Conservation (phyloP, 1,140 invertebrate species). For the Diuraphis noxia region DNA sequence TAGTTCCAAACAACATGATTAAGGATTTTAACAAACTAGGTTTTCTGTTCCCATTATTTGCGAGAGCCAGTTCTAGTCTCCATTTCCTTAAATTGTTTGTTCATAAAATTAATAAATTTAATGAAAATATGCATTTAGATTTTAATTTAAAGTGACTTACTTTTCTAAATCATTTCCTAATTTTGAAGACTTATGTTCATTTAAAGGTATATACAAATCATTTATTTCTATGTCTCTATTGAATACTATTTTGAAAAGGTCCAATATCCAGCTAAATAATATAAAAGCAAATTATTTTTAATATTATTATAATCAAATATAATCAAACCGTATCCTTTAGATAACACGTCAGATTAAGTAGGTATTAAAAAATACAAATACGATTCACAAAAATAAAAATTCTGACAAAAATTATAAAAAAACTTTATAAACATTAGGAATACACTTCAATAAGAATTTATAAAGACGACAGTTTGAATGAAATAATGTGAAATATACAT, state of each 20-base stretch:
- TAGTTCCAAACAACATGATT: constrained; percentile 63
- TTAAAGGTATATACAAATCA: constrained; percentile 71
- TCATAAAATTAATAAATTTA: no score
- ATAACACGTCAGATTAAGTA: no score
- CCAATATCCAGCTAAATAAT: constrained; percentile 67
- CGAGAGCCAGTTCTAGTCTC: constrained; percentile 58
- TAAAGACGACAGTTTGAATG: no score
- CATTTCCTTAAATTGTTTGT: constrained; percentile 55
- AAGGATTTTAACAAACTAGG: constrained; percentile 65
- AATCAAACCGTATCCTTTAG: no score
- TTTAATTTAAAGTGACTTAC: background rate
- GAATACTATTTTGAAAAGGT: constrained; percentile 70
- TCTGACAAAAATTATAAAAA: no score
- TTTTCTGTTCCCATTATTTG: constrained; percentile 58
- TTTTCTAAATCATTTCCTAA: constrained; percentile 65
- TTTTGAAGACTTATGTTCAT: constrained; percentile 65
- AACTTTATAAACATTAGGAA: no score
- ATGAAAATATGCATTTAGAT: background rate
- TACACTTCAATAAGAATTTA: no score
- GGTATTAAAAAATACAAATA: background rate
- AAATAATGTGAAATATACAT: no score
- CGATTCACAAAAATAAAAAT: no score
- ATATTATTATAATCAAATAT: background rate
- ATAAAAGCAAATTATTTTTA: constrained; percentile 51
- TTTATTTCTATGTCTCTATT: constrained; percentile 69